phyloP scores from a whole-genome alignment of 1,140 invertebrate genomes.

The Hermatobates lingyangjiaoensis region DNA sequence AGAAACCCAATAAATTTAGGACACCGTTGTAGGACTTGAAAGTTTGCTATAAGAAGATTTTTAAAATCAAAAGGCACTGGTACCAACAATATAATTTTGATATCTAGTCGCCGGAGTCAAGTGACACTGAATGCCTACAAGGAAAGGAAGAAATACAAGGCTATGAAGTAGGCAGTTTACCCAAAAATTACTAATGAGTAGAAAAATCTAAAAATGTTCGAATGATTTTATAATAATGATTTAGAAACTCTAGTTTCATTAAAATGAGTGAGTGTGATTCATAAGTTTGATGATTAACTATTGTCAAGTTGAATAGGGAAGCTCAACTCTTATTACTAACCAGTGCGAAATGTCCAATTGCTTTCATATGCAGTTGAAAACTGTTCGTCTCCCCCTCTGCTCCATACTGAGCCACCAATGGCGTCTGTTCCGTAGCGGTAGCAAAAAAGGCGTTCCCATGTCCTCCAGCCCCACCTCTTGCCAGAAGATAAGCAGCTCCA shows the following conservation, averaged over 20 bases:
- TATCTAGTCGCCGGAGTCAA: too few species aligned
- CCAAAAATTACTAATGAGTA: background rate
- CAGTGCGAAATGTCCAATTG: constrained; percentile 86
- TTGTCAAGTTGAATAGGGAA: background rate
- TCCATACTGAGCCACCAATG: constrained; percentile 72
- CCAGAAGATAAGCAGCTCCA: constrained; percentile 76
- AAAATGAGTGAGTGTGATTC: background rate
- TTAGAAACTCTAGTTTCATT: background rate
- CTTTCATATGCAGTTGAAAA: constrained; percentile 66
- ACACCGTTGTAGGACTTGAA: too few species aligned
- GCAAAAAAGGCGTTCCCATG: constrained; percentile 87
- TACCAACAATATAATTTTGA: too few species aligned
- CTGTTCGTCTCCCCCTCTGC: constrained; percentile 55
- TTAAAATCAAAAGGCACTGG: too few species aligned
- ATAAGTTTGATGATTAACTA: background rate
- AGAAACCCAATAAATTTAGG: too few species aligned
- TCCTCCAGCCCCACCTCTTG: constrained; percentile 85
- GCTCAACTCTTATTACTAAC: constrained; percentile 26
- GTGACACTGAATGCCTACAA: too few species aligned
- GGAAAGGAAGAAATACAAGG: background rate
- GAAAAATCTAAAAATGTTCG: background rate
- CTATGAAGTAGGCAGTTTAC: background rate
- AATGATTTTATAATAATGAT: background rate
- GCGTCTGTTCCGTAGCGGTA: constrained; percentile 59
- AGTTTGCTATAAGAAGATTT: too few species aligned